Conservation (phyloP, 2,797 vertebrate genomes). For the Falco novaeseelandiae region DNA sequence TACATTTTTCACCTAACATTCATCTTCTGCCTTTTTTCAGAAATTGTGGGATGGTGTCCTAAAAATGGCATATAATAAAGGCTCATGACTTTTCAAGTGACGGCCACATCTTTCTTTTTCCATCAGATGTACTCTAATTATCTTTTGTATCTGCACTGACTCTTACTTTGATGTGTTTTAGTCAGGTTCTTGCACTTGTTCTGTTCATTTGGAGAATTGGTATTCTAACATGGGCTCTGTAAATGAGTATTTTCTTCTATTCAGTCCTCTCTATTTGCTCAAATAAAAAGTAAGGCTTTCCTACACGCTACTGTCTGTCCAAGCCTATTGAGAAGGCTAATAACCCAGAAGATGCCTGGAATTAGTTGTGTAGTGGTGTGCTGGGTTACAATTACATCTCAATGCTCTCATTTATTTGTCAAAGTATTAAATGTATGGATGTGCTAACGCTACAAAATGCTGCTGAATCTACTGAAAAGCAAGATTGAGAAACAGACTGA, state of each 20-base stretch:
- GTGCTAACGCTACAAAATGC: neutral
- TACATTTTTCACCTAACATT: neutral
- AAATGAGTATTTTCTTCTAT: neutral
- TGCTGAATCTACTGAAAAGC: neutral
- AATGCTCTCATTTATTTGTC: neutral
- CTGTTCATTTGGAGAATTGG: neutral
- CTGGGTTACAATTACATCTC: neutral
- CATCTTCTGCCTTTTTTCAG: neutral
- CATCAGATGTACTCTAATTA: neutral
- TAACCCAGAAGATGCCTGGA: neutral
- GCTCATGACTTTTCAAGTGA: neutral
- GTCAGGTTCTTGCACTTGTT: neutral
- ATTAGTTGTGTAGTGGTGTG: neutral
- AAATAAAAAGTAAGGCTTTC: neutral
- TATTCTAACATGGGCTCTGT: neutral
- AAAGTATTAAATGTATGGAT: neutral
- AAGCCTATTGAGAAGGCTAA: neutral
- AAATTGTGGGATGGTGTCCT: neutral
- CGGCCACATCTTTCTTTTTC: neutral
- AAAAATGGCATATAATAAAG: neutral
- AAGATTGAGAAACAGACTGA: neutral
- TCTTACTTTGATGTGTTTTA: neutral
- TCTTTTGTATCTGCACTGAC: neutral
- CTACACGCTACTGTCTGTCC: neutral
- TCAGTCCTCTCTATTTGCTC: neutral